Conservation (phyloP, 2,113 vertebrate species). For the Balaenoptera acutorostrata region DNA sequence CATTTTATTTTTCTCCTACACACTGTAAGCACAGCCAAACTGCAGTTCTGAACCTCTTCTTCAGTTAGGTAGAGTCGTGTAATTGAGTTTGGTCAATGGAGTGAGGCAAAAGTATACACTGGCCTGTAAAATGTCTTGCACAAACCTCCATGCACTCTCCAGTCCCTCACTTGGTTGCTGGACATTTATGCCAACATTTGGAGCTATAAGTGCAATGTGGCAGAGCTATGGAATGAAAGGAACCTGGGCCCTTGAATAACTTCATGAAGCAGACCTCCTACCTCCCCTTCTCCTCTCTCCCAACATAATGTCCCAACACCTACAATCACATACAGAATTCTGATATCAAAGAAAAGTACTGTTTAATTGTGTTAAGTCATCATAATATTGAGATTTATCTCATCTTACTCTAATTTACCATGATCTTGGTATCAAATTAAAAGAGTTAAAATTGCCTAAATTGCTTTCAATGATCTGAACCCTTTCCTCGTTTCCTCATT, state of each 20-base stretch:
- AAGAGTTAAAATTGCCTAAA: neutral
- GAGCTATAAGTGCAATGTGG: neutral
- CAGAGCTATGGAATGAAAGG: neutral
- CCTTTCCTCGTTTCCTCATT: neutral
- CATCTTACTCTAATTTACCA: neutral
- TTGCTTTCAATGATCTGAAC: neutral
- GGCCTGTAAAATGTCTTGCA: neutral
- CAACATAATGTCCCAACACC: neutral
- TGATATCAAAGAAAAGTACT: neutral
- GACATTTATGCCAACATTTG: neutral
- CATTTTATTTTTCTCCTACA: neutral
- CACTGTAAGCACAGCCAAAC: neutral
- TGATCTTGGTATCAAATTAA: neutral
- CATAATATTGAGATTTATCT: neutral
- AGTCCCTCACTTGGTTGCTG: neutral
- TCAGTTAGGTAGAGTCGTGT: neutral
- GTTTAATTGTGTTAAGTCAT: neutral
- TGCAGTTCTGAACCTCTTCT: neutral
- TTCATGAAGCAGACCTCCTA: neutral
- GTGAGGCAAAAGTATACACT: neutral
- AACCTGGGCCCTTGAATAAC: neutral
- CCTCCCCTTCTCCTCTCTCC: neutral
- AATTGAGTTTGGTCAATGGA: neutral
- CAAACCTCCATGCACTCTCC: neutral
- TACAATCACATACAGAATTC: neutral